Evolutionary conservation across 2,797 vertebrate species (phyloP).

Genomic region (Clarias fuscus): DNA sequence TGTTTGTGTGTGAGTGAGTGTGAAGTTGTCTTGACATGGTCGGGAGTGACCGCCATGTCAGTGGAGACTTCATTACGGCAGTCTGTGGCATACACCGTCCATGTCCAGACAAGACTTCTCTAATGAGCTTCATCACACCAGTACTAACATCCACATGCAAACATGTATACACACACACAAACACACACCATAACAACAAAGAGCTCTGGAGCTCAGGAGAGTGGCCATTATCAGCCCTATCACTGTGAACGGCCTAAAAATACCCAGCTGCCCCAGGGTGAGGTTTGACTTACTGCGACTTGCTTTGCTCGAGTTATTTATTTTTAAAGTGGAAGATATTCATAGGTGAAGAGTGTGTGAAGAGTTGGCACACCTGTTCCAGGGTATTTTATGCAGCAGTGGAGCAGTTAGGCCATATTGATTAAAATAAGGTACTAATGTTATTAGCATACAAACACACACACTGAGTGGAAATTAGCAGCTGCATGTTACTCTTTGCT

Average conservation of each 20-base stretch:
- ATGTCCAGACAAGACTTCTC: slow-evolving; percentile 60
- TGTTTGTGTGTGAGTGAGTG: not conserved
- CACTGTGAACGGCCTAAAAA: slow-evolving; percentile 35
- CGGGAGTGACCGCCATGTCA: slow-evolving; percentile 51
- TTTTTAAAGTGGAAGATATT: slow-evolving; percentile 14
- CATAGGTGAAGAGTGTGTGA: not conserved
- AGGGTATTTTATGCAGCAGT: slow-evolving; percentile 19
- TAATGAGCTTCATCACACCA: slow-evolving; percentile 63
- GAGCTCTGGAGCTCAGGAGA: slow-evolving; percentile 37
- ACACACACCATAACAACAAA: slow-evolving; percentile 42
- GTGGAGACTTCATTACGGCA: slow-evolving; percentile 66
- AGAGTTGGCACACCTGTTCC: slow-evolving; percentile 1
- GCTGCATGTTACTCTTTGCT: not conserved
- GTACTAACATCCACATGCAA: slow-evolving; percentile 50
- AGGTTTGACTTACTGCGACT: slow-evolving; percentile 2
- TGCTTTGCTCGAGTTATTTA: not conserved
- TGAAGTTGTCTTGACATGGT: slow-evolving; percentile 40
- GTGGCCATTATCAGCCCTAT: slow-evolving; percentile 33
- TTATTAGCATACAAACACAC: not conserved
- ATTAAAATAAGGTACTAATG: not conserved
- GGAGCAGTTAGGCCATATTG: too few relatives aligned
- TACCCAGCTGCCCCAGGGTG: slow-evolving; percentile 20
- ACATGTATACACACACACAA: slow-evolving; percentile 35
- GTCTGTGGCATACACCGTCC: slow-evolving; percentile 54
- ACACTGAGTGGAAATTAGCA: not conserved